Percentiles rank a stretch among this genome's conserved stretches.
Evolutionary conservation across 2,113 vertebrate species (phyloP).

Genomic region (Xiphophorus hellerii): DNA sequence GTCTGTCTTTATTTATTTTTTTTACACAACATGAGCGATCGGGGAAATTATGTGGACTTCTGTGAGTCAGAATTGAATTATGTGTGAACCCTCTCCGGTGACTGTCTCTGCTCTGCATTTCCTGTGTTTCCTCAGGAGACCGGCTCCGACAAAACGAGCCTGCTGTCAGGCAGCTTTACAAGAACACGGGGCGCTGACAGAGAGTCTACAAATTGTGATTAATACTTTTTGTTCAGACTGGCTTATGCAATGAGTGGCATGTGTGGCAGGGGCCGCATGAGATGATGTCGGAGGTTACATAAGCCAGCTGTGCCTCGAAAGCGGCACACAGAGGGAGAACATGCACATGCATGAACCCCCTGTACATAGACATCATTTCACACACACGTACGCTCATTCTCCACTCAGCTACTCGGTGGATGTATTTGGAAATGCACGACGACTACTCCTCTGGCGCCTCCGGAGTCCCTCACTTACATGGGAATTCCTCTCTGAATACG

Average conservation of each 20-base stretch:
- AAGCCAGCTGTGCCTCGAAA: slow-evolving; percentile 41
- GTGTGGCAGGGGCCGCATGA: slow-evolving; percentile 45
- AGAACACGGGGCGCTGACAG: slow-evolving; percentile 44
- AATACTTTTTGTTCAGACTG: slow-evolving; percentile 48
- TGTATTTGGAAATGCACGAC: slow-evolving; percentile 24
- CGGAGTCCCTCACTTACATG: slow-evolving; percentile 37
- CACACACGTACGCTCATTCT: neutral
- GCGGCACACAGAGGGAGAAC: slow-evolving; percentile 9
- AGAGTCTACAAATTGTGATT: slow-evolving; percentile 51
- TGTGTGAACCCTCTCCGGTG: slow-evolving; percentile 16
- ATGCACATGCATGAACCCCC: slow-evolving; percentile 21
- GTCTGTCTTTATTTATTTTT: slow-evolving; percentile 3
- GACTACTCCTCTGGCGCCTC: slow-evolving; percentile 32
- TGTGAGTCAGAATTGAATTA: slow-evolving; percentile 45
- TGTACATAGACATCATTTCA: slow-evolving; percentile 6
- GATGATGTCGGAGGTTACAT: slow-evolving; percentile 52
- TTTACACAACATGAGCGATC: slow-evolving; percentile 4
- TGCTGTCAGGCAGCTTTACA: slow-evolving; percentile 34
- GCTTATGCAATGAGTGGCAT: slow-evolving; percentile 64
- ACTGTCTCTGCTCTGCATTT: slow-evolving; percentile 15
- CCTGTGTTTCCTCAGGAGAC: slow-evolving; percentile 47
- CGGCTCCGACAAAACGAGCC: slow-evolving; percentile 26
- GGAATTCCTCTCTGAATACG: slow-evolving; percentile 69
- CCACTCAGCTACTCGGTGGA: slow-evolving; percentile 17
- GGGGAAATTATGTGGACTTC: slow-evolving; percentile 30